These are phyloP conservation scores for Alethe castanea DNA, from an alignment of 2,113 vertebrate species.

Conservation along the genomic window DNA sequence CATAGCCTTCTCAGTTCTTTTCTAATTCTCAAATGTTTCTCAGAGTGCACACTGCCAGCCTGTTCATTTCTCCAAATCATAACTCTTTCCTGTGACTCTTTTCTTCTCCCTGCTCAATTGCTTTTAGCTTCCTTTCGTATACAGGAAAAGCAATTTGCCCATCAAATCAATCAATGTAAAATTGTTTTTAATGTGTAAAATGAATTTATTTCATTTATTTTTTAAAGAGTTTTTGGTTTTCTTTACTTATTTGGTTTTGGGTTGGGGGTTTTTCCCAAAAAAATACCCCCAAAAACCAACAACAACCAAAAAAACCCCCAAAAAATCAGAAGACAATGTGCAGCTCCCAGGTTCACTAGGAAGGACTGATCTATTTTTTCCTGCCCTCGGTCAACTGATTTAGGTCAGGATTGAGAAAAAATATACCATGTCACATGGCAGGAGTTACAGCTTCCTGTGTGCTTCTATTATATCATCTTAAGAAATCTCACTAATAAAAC, in stretches of 20 bases:
- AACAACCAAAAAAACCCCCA: no score
- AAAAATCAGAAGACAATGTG: background rate
- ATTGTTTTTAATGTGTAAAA: background rate
- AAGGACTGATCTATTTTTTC: background rate
- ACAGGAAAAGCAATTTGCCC: background rate
- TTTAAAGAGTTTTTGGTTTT: background rate
- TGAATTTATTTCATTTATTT: background rate
- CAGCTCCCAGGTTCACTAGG: background rate
- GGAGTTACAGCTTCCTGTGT: background rate
- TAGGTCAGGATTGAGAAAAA: conserved; percentile 2
- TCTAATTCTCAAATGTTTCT: background rate
- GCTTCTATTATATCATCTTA: background rate
- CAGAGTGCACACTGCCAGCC: background rate
- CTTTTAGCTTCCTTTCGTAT: background rate
- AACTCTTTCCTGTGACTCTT: background rate
- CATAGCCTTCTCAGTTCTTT: background rate
- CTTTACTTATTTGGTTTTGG: background rate
- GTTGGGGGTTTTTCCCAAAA: background rate
- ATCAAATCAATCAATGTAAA: background rate
- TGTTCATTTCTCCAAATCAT: background rate
- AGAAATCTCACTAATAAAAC: conserved; percentile 33
- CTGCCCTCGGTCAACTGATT: background rate
- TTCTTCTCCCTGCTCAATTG: background rate
- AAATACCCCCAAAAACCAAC: no score
- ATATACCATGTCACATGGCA: background rate